phyloP scores from a whole-genome alignment of 2,113 vertebrate species.

The Onychostruthus taczanowskii region DNA sequence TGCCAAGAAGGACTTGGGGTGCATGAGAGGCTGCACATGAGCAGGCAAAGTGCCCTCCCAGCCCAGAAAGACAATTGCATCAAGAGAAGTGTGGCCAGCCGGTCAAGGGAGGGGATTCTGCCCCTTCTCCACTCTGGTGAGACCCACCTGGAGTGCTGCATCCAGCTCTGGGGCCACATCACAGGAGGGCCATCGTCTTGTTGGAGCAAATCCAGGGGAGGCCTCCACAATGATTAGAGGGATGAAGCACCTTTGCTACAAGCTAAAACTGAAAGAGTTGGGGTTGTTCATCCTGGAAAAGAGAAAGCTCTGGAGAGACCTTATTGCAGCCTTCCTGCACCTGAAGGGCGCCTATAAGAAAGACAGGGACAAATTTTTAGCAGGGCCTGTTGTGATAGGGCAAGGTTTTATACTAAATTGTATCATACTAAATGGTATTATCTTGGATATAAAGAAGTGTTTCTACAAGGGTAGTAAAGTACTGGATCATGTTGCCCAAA shows the following conservation, averaged over 20 bases:
- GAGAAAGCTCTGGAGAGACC: neutral
- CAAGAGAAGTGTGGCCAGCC: neutral
- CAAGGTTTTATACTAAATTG: neutral
- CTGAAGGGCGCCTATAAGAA: neutral
- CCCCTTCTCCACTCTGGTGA: neutral
- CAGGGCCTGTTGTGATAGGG: neutral
- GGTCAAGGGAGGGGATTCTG: neutral
- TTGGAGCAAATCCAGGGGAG: neutral
- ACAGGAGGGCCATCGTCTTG: accelerated
- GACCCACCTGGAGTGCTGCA: neutral
- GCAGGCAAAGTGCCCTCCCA: neutral
- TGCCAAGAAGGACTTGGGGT: neutral
- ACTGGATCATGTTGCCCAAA: neutral
- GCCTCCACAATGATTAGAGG: neutral
- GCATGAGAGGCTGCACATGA: neutral
- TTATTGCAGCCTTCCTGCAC: neutral
- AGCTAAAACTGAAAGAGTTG: neutral
- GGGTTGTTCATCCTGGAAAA: neutral
- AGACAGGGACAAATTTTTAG: neutral
- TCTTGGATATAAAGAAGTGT: neutral
- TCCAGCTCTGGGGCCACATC: neutral
- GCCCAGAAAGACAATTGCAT: neutral
- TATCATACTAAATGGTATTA: neutral
- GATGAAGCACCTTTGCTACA: neutral
- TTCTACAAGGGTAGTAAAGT: neutral